phyloP scores from a whole-genome alignment of 2,113 vertebrate genomes.

The Perognathus longimembris region DNA sequence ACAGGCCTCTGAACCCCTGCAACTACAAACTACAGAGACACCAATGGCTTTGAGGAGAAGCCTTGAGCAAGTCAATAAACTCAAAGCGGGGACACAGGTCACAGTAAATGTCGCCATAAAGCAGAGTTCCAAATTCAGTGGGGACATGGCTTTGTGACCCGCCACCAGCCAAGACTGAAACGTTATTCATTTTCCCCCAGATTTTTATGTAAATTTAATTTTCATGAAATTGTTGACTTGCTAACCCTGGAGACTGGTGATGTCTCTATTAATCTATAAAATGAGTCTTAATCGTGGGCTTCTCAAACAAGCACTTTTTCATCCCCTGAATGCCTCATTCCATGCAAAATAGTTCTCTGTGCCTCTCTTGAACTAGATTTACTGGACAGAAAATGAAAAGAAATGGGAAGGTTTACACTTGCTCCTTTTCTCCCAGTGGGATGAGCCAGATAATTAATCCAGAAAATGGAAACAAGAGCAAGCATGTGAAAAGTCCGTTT shows the following conservation, averaged over 20 bases:
- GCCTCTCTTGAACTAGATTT: conserved; percentile 55
- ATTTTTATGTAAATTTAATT: conserved; percentile 82
- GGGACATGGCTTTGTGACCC: conserved; percentile 74
- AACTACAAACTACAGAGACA: conserved; percentile 45
- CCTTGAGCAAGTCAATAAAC: conserved; percentile 52
- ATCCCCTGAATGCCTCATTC: conserved; percentile 50
- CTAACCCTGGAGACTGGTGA: conserved; percentile 73
- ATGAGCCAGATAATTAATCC: conserved; percentile 63
- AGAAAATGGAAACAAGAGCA: conserved; percentile 37
- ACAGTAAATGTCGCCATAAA: conserved; percentile 57
- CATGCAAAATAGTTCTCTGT: conserved; percentile 28
- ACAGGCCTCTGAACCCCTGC: neutral
- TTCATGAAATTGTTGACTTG: conserved; percentile 74
- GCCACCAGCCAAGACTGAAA: conserved; percentile 65
- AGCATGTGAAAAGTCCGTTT: conserved; percentile 54
- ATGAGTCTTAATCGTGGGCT: conserved; percentile 72
- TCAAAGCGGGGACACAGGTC: conserved; percentile 50
- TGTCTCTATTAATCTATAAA: conserved; percentile 75
- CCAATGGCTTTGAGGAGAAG: neutral
- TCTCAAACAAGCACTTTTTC: conserved; percentile 66
- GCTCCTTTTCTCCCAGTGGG: conserved; percentile 26
- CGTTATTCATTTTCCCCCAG: conserved; percentile 63
- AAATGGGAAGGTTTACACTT: conserved; percentile 51
- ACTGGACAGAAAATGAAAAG: conserved; percentile 58
- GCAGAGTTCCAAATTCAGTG: conserved; percentile 57